Evolutionary conservation across 2,113 vertebrate genomes (phyloP), one percentile per base, ranked within the genome.

Genomic region (Phalacrocorax brasilianus): DNA sequence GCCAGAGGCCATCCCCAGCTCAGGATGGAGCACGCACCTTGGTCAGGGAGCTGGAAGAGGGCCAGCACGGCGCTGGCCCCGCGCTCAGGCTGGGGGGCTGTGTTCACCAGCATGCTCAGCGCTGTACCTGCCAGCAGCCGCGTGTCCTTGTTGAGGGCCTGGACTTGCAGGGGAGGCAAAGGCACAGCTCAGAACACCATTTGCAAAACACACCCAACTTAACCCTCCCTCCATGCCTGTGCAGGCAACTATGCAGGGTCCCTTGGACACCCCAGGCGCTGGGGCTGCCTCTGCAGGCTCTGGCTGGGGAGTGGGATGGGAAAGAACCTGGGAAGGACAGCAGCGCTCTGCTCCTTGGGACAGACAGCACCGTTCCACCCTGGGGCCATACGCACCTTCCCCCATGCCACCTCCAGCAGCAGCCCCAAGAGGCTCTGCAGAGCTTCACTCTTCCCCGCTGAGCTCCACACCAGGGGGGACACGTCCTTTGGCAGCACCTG

Each of bases 51-150:
- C 82, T 98, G 98, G 35, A 99, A 96, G 58, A 99, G 97, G 78
- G 84, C 93, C 97, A 97, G 96, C 13, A 96, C 80, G 5, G 99
- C 98, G 3, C 87, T 92, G 72, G 94, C 97, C n/a, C 98, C 98
- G 4, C 2, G 38, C 79, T 82, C 17, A 8, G 91, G 84, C 33
- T 98, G 95, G 3, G 97, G 89, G 5, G 97, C 97, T 0, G 98
- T 98, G 97, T 98, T 99, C 84, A 98, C 98, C 96, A 99, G 80
- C 98, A 99, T 99, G 96, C 98, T 98, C 88, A 99, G 92, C 19
- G 98, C 98, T 0, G 98, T 99, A 33, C 98, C 98, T 0, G 98
- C 98, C 97, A 99, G 96, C 68, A 99, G 97, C 65, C 98, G 97
- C 1, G 95, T 98, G 83, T 99, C 99, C 92, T 98, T 98, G 98